Evolutionary conservation across 2,888 invertebrate species (phyloP), one percentile per base, ranked within the genome.

Genomic region (Malacosoma neustria): DNA sequence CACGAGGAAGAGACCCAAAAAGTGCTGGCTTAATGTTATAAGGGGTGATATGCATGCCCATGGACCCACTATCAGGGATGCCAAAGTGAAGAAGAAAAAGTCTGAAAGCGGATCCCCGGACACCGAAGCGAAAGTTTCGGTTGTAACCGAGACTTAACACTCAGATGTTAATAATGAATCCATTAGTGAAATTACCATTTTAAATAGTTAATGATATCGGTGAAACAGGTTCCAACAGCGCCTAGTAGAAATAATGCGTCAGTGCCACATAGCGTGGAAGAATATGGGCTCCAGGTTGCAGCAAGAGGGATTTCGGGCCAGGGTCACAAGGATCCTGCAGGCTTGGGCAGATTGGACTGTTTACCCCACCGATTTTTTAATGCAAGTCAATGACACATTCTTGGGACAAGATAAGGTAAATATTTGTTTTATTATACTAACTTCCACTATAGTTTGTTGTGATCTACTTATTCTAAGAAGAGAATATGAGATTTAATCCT

Each of bases 311-410:
- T 97, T 98, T 75, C 96, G 97, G 63, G 91, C 93, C 40, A 87
- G 98, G 33, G 94, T 98, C 22, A 91, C 96, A 68, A 90, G 93
- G 59, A 93, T 96, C 54, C 91, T 99, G 68, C 91, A 95, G 61
- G 96, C 98, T 1, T 99, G 99, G 98, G 98, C 98, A 72, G 99
- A 99, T 68, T 97, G 97, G 92, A 92, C 95, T 11, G 92, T 99
- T 42, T 99, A 99, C 84, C 95, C 98, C 0, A 93, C 94, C 40
- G 97, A 98, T 49, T 95, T 94, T 73, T 87, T 99, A 43, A 90
- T 93, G 44, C 92, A 91, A 62, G 80, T 98, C 42, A 96, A 97
- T 69, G 95, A 96, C 61, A 89, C 94, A 7, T 99, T 99, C 74
- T 85, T 98, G 2, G 99, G 99, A 3, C 86, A 80, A 9, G 72